phyloP scores from a whole-genome alignment of 1,140 invertebrate species.

The Archivesica marissinica region DNA sequence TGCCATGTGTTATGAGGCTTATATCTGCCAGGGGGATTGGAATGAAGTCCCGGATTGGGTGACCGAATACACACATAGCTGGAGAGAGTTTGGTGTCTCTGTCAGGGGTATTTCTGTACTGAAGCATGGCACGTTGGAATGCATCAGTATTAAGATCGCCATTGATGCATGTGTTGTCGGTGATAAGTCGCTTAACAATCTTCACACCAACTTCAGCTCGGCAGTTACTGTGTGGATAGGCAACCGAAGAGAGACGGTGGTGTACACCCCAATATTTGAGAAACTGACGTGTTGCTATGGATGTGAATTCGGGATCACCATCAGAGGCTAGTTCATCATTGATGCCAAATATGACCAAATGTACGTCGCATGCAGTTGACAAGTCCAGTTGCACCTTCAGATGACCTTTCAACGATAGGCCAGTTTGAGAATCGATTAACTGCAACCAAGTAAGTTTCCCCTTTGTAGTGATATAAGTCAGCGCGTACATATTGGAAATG shows the following conservation, averaged over 20 bases:
- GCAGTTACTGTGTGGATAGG: conserved; percentile 63
- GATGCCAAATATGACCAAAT: conserved; percentile 62
- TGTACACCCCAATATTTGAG: conserved; percentile 61
- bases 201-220: conserved; percentile 67
- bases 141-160: conserved; percentile 60
- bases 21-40: conserved; percentile 59
- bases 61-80: conserved; percentile 53
- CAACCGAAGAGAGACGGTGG: conserved; percentile 64
- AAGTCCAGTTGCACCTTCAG: conserved; percentile 56
- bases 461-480: conserved; percentile 63
- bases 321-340: conserved; percentile 62
- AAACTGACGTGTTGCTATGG: conserved; percentile 41
- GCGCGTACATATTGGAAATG: conserved; percentile 69
- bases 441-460: conserved; percentile 54
- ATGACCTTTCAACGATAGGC: conserved; percentile 44
- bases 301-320: conserved; percentile 64
- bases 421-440: conserved; percentile 62
- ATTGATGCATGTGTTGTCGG: conserved; percentile 11
- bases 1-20: conserved; percentile 60
- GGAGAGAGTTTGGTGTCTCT: conserved; percentile 54
- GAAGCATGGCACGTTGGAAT: conserved; percentile 63
- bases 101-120: conserved; percentile 65
- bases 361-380: conserved; percentile 39
- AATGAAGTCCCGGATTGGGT: conserved; percentile 45
- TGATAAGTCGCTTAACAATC: conserved; percentile 65